phyloP scores from a whole-genome alignment of 2,113 vertebrate species.

The Gopherus flavomarginatus region DNA sequence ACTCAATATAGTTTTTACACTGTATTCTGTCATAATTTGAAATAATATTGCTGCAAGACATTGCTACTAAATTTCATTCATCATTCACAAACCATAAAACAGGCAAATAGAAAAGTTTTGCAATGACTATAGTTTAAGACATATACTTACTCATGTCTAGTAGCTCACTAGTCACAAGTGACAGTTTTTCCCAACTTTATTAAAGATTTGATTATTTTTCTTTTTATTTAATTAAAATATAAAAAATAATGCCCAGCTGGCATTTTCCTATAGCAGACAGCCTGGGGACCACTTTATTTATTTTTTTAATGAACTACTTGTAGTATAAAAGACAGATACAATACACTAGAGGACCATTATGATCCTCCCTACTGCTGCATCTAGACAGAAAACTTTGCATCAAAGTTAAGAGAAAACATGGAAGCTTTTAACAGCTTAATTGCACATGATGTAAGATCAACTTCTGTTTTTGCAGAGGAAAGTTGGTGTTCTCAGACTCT shows the following conservation, averaged over 20 bases:
- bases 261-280: slow-evolving; percentile 6
- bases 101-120: slow-evolving; percentile 22
- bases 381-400: slow-evolving; percentile 8
- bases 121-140: slow-evolving; percentile 10
- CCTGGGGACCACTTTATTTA: slow-evolving; percentile 1
- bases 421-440: neutral
- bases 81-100: slow-evolving; percentile 63
- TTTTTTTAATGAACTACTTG: neutral
- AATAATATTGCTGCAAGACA: slow-evolving; percentile 42
- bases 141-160: slow-evolving; percentile 10
- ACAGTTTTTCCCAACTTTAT: slow-evolving; percentile 35
- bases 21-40: slow-evolving; percentile 45
- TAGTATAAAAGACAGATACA: slow-evolving; percentile 18
- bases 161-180: slow-evolving; percentile 33
- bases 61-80: slow-evolving; percentile 54
- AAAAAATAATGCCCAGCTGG: neutral
- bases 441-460: neutral
- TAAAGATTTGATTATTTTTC: slow-evolving; percentile 14
- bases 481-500: fast-evolving
- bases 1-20: slow-evolving; percentile 15
- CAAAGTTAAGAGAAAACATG: neutral
- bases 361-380: neutral
- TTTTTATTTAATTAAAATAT: slow-evolving; percentile 36
- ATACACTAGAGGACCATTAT: neutral
- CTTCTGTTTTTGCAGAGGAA: neutral